A percentile compares a stretch with the other conserved stretches of the same genome.
Evolutionary conservation across 1,140 invertebrate genomes (phyloP).

Genomic region (Euwallacea similis): DNA sequence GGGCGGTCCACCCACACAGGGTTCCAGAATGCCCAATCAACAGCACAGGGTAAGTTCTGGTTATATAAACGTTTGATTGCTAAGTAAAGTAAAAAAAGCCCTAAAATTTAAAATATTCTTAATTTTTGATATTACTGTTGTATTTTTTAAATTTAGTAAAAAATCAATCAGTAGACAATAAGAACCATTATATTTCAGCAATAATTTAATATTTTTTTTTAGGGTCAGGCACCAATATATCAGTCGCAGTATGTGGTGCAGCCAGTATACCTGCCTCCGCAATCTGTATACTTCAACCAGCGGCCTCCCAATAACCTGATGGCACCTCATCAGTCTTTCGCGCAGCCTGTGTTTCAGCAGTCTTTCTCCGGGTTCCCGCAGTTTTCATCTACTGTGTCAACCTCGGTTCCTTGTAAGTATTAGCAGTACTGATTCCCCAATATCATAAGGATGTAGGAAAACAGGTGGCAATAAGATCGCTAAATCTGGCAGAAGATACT

Average conservation of each 20-base stretch:
- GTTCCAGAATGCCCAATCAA: conserved; percentile 48
- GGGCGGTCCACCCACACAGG: conserved; percentile 46
- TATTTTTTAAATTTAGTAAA: no score
- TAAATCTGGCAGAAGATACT: no score
- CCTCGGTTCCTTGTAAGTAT: background rate
- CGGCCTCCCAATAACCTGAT: conserved; percentile 7
- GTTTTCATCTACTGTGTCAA: background rate
- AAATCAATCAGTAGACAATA: no score
- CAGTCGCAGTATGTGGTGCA: conserved; percentile 16
- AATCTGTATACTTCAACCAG: conserved; percentile 1
- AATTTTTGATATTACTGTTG: no score
- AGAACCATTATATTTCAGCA: no score
- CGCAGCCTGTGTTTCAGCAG: background rate
- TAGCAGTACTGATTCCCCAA: no score
- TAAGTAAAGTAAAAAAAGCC: no score
- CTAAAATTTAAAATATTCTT: no score
- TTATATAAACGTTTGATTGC: background rate
- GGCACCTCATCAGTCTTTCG: background rate
- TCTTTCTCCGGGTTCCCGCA: background rate
- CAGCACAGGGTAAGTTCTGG: conserved; percentile 43
- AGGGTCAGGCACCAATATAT: conserved; percentile 26
- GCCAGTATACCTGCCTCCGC: conserved; percentile 15
- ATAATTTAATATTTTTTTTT: background rate
- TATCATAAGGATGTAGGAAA: no score
- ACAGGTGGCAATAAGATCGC: no score